These are phyloP conservation scores for Bugulina stolonifera DNA, from an alignment of 2,888 invertebrate genomes.

Conservation along the genomic window DNA sequence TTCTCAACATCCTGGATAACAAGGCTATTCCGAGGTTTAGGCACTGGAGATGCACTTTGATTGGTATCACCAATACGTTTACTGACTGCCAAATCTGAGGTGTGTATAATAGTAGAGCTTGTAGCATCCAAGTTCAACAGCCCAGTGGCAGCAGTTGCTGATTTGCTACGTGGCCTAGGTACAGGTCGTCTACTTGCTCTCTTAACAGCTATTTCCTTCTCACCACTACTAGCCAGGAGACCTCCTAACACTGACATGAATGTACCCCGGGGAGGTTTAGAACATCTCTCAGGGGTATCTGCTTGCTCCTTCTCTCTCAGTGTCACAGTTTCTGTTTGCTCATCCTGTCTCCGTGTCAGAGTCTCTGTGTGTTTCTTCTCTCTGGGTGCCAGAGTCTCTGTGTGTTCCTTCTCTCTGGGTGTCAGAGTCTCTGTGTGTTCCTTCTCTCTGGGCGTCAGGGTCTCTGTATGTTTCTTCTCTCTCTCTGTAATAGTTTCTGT, in stretches of 20 bases:
- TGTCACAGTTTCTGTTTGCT: not conserved
- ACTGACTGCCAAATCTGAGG: not conserved
- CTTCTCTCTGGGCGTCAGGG: not conserved
- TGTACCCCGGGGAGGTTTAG: not conserved
- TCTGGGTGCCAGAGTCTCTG: too few relatives aligned
- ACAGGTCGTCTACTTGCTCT: not conserved
- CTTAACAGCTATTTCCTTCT: not conserved
- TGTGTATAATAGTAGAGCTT: too few relatives aligned
- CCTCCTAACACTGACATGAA: not conserved
- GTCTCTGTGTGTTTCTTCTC: not conserved
- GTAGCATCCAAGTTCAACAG: not conserved
- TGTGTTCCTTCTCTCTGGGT: not conserved
- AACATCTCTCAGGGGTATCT: not conserved
- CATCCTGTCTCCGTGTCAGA: not conserved
- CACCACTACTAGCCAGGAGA: not conserved
- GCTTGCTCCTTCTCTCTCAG: not conserved
- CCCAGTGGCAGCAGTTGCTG: not conserved
- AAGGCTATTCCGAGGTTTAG: not conserved
- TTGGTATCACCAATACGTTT: not conserved
- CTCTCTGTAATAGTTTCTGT: not conserved
- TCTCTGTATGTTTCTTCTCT: too few relatives aligned
- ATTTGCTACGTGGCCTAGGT: not conserved
- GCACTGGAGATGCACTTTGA: not conserved
- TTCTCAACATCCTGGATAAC: not conserved
- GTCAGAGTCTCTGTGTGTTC: not conserved